Evolutionary conservation across 2,888 invertebrate species (phyloP), one percentile per base, ranked within the genome.

Genomic region (Sarcophaga rosellei): DNA sequence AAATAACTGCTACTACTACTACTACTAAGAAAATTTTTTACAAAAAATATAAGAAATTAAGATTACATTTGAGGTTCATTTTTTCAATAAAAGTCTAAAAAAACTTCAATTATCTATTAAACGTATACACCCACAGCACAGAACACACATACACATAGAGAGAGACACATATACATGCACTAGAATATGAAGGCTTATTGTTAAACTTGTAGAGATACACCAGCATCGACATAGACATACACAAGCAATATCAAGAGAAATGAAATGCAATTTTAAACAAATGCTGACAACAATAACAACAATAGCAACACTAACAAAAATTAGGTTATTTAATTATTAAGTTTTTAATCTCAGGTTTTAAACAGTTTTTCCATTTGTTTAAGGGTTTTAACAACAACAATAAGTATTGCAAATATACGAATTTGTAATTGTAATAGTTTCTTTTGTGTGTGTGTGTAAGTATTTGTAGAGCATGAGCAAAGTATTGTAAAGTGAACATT

Each of bases 271-370:
- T 73, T 61, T 73, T 35, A 68, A 44, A 59, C 66, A 57, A 53
- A 53, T 17, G 17, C 53, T 53, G 35, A 35, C 35, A 35, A 53
- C 17, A 53, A 53, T 76, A 59, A 12, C 23, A 44, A 61, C 35
- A 59, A 72, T 4, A 72, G 68, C 20, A 59, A 68, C 45, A 53
- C 11, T 66, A n/a, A 59, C 12, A 23, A 68, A 79, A 53, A 72
- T 80, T 76, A 35, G 65, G 72, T 72, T 76, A 76, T 80, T 84
- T 65, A 84, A 84, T 80, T 80, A 84, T 84, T 84, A 76, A 84
- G 70, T 84, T 84, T 84, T 84, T 77, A 77, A 83, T 83, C 72
- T 83, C 12, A 77, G 77, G 68, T 68, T 83, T 77, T 77, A 44
- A 66, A 70, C 69, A 66, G 72, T 76, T 82, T 59, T 76, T 72